Percentiles rank a stretch among this genome's conserved stretches.
Evolutionary conservation across 2,113 vertebrate genomes (phyloP).

Genomic region (Nothoprocta pentlandii): DNA sequence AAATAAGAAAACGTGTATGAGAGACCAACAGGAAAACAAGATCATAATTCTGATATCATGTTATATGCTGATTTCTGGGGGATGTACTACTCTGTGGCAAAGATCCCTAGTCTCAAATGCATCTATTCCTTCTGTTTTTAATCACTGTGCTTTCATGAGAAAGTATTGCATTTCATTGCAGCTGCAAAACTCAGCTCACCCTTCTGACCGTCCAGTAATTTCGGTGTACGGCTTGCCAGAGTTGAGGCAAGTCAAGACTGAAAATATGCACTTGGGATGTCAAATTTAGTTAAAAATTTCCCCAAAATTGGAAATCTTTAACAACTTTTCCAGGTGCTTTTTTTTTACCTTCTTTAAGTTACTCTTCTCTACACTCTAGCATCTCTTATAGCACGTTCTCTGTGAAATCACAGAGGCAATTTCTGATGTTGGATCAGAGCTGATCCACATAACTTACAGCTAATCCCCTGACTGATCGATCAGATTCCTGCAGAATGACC

Average conservation of each 20-base stretch:
- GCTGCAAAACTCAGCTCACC: constrained; percentile 32
- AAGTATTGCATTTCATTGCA: not conserved
- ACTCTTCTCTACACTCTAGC: constrained; percentile 21
- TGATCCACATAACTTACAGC: constrained; percentile 57
- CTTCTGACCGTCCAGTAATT: not conserved
- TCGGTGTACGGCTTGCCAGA: not conserved
- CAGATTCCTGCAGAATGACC: constrained; percentile 24
- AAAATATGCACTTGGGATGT: not conserved
- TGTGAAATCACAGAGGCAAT: constrained; percentile 67
- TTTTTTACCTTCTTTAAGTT: constrained; percentile 2
- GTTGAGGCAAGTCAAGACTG: constrained; percentile 32
- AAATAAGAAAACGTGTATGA: not conserved
- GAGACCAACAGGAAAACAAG: not conserved
- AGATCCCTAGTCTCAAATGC: not conserved
- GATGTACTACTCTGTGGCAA: not conserved
- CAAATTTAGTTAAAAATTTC: not conserved
- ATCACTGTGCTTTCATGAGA: not conserved
- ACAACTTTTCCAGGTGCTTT: constrained; percentile 20
- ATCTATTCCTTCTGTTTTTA: not conserved
- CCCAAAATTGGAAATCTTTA: constrained; percentile 57
- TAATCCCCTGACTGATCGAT: constrained; percentile 33
- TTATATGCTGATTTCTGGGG: constrained; percentile 24
- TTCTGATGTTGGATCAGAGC: constrained; percentile 53
- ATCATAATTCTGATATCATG: not conserved
- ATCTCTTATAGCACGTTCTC: constrained; percentile 23